Base-by-base conservation (phyloP, 2,888 invertebrate species). In the Epirrhoe alternata region DNA sequence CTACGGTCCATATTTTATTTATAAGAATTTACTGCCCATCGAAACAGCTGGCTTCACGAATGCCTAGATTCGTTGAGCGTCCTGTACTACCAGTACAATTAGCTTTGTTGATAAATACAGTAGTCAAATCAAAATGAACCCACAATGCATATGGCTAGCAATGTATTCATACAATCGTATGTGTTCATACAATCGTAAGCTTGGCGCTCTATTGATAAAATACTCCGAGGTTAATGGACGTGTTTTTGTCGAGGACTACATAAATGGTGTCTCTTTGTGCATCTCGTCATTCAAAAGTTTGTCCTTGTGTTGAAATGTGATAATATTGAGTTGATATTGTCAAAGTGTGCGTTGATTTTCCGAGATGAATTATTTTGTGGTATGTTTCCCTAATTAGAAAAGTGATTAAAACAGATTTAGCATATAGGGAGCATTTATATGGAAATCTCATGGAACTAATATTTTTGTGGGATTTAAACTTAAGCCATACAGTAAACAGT, bases 341-440 rank as follows among this genome's bases (percentile, higher is more conserved):
- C 24, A 30, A 50, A 38, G 50, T 64, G 42, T 30, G 30, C 4
- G 16, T n/a, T 30, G 17, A 38, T 31, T 51, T 51, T 54, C 49
- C 38, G 50, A 17, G 50, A 64, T 64, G 64, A 47, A 64, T 54
- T 67, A 64, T 66, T 35, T 54, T 38, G n/a, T 64, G 71, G 69
- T 69, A 49, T 14, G 30, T 8, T 61, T 55, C 31, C 8, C n/a
- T n/a, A n/a, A n/a, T n/a, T n/a, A n/a, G n/a, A n/a, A n/a, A n/a
- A n/a, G n/a, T n/a, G n/a, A n/a, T n/a, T n/a, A n/a, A n/a, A n/a
- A n/a, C n/a, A n/a, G n/a, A n/a, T n/a, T n/a, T n/a, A n/a, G n/a
- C n/a, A n/a, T n/a, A n/a, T n/a, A n/a, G n/a, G n/a, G n/a, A n/a
- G n/a, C n/a, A n/a, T n/a, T n/a, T n/a, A n/a, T n/a, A n/a, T n/a